Conservation (phyloP, 1,140 invertebrate species). For the Ephestia elutella region DNA sequence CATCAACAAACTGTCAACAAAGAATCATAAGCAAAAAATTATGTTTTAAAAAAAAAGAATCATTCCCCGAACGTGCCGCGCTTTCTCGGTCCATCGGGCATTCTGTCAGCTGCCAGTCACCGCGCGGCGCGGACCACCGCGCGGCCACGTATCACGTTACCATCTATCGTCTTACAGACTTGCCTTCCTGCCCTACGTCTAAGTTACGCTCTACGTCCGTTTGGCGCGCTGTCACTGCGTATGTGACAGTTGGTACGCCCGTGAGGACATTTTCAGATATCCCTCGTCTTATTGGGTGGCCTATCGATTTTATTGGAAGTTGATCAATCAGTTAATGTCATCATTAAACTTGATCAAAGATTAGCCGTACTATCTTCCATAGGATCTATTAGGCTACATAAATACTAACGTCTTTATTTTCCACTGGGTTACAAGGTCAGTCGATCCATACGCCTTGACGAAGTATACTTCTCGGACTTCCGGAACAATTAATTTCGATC, state of each 20-base stretch:
- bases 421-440: no score
- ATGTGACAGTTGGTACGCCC: constrained; percentile 59
- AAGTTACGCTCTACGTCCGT: constrained; percentile 65
- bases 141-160: constrained; percentile 56
- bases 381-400: not conserved
- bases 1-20: constrained; percentile 39
- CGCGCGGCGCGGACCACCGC: constrained; percentile 54
- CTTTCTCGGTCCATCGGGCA: constrained; percentile 71
- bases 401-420: no score
- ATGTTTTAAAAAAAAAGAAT: constrained; percentile 38
- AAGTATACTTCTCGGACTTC: no score
- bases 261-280: constrained; percentile 45
- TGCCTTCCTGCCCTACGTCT: constrained; percentile 68
- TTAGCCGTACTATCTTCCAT: not conserved
- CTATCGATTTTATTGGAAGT: constrained; percentile 21
- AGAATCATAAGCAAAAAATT: constrained; percentile 41
- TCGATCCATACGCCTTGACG: no score
- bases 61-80: constrained; percentile 61
- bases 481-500: no score
- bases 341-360: not conserved
- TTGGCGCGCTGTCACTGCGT: constrained; percentile 52
- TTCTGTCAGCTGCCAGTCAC: constrained; percentile 66
- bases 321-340: not conserved
- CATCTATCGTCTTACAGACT: constrained; percentile 63
- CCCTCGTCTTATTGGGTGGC: constrained; percentile 31